Evolutionary conservation across 2,113 vertebrate genomes (phyloP).

Genomic region (Rattus rattus): DNA sequence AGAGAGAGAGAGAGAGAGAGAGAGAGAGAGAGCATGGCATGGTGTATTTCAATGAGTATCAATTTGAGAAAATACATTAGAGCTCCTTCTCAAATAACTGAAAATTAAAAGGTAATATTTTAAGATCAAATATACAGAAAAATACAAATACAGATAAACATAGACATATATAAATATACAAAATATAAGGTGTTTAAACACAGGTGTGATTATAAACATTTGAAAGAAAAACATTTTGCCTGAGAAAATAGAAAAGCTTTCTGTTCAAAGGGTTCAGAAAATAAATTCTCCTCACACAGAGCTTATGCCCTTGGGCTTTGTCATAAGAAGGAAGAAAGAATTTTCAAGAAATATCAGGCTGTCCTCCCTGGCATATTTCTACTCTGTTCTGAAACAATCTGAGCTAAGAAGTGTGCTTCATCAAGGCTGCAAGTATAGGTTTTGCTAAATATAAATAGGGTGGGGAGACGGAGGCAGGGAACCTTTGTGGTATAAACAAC

Average conservation of each 20-base stretch:
- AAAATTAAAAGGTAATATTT: conserved; percentile 43
- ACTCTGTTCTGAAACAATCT: conserved; percentile 86
- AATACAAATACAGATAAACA: conserved; percentile 70
- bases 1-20: too few species aligned
- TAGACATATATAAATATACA: conserved; percentile 48
- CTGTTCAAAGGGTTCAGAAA: conserved; percentile 87
- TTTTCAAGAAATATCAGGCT: conserved; percentile 84
- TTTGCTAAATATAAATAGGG: conserved; percentile 83
- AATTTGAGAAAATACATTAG: background rate
- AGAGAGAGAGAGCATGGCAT: too few species aligned
- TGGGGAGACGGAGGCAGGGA: conserved; percentile 68
- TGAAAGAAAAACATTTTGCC: conserved; percentile 81
- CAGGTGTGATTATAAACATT: conserved; percentile 80
- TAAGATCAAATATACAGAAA: conserved; percentile 63
- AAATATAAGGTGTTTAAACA: background rate
- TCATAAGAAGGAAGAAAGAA: conserved; percentile 84
- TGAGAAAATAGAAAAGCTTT: conserved; percentile 83
- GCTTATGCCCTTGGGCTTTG: conserved; percentile 82
- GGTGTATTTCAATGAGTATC: background rate
- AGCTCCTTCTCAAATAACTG: background rate
- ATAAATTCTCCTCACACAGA: conserved; percentile 84
- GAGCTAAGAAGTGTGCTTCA: conserved; percentile 84
- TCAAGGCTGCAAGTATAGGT: conserved; percentile 75
- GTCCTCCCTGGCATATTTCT: conserved; percentile 81
- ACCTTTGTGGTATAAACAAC: conserved; percentile 57